Base-by-base conservation (phyloP, 2,113 vertebrate species). In the Lipophrys pholis region DNA sequence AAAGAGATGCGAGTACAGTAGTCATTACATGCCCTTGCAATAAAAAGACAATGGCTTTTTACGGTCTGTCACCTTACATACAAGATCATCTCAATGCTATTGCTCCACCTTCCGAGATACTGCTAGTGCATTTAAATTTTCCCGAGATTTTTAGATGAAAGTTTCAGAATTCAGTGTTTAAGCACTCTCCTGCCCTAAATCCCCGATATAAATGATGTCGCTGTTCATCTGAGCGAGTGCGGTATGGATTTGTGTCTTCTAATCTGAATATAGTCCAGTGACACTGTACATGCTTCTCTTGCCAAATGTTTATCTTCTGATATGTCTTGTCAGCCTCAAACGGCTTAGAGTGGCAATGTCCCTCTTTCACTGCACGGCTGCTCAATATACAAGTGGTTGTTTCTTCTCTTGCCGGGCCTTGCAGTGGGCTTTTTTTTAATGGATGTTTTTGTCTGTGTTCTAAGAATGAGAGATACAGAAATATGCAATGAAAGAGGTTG, bases 381-480 rank as follows among this genome's bases (percentile, higher is more conserved):
- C 11, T 51, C 7, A 5, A 21, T 35, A 64, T 63, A 80, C 49
- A 53, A 21, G 52, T 7, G 30, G 4, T 38, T 35, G 21, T 16
- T 56, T 52, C 39, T 21, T 58, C 42, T 69, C 64, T 40, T 17
- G 17, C 59, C 35, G 7, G 56, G 38, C 54, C 55, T 57, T 41
- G 30, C 51, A 54, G 51, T 50, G 52, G 41, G 61, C 21, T 38
- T 64, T 43, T 64, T 43, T 43, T 1, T 53, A 51, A 30, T 30
- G 21, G n/a, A 63, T 51, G 15, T 57, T 65, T 35, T 53, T 79
- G 39, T 57, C 11, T 58, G 16, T 14, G 41, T 65, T 55, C 14
- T 35, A 52, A 40, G 36, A 61, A 57, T 63, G 55, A 69, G 52
- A 57, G n/a, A 69, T 38, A 54, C 66, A 49, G 17, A 81, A 71